Evolutionary conservation across 2,797 vertebrate species (phyloP), one percentile per base, ranked within the genome.

Genomic region (Centroberyx gerrardi): DNA sequence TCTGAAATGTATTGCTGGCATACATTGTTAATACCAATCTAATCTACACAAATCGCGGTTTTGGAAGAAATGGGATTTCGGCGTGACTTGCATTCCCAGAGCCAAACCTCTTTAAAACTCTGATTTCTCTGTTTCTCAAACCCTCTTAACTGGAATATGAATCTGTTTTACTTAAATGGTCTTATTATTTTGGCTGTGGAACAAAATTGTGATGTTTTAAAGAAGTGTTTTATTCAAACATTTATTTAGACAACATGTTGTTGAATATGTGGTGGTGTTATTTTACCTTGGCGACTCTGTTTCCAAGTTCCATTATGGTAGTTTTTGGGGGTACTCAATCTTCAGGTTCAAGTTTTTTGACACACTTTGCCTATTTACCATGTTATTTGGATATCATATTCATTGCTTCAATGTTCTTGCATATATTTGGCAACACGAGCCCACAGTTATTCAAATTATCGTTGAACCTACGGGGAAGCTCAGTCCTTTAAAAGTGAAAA

Each of bases 61-160:
- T 14, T 56, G 29, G 28, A 31, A 28, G 42, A 44, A 44, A 17
- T 65, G 15, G 52, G 8, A 44, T 51, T 74, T 44, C 65, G 15
- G 10, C 38, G 42, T 54, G 2, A 77, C 12, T 29, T 56, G 46
- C 69, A 66, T 70, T 36, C 54, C 62, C 51, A 61, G 28, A 76
- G 52, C 61, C 59, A 85, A 65, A n/a, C 60, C 15, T 76, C 31
- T 80, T 75, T 84, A 77, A 82, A 61, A 66, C 44, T 62, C 8
- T 62, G 38, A 31, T 1, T 7, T 64, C 74, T 70, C 65, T 28
- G 44, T 83, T 81, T 72, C 68, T 62, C 22, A 22, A 38, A 28
- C 64, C 72, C 68, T 77, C 64, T 74, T 69, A 88, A 92, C 86
- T 93, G 91, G 90, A 93, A 86, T 72, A 70, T 12, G 53, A 80